These are phyloP conservation scores for Agelastica alni DNA, from an alignment of 2,888 invertebrate genomes.

Conservation along the genomic window DNA sequence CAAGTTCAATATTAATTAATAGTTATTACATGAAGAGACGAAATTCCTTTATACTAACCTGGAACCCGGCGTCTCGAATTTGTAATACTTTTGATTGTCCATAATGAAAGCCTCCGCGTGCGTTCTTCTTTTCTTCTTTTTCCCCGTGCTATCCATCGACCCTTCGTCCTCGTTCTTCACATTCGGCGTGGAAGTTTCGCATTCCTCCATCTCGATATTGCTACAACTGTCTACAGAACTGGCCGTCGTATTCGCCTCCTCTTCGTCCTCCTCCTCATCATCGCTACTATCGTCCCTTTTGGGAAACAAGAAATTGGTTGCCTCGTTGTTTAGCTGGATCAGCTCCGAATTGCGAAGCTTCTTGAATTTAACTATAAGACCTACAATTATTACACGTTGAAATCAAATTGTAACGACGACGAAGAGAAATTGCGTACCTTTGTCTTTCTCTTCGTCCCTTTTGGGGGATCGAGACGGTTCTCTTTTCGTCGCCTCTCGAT, in stretches of 20 bases:
- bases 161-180: constrained; percentile 45
- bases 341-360: constrained; percentile 76
- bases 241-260: constrained; percentile 56
- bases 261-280: constrained; percentile 61
- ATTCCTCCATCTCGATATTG: constrained; percentile 14
- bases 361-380: constrained; percentile 69
- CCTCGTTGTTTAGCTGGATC: constrained; percentile 78
- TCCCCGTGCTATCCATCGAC: constrained; percentile 48
- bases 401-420: background rate
- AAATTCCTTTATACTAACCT: constrained; percentile 52
- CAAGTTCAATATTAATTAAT: too few relatives aligned
- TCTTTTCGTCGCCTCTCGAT: constrained; percentile 29
- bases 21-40: too few relatives aligned
- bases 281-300: constrained; percentile 62
- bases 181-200: constrained; percentile 13
- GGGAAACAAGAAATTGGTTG: constrained; percentile 86
- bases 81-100: constrained; percentile 65
- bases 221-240: constrained; percentile 22
- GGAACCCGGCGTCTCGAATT: constrained; percentile 58
- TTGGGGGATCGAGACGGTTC: constrained; percentile 33
- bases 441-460: constrained; percentile 43
- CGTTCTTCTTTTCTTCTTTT: constrained; percentile 57
- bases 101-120: constrained; percentile 63
- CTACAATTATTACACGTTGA: background rate
- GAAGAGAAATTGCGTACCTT: constrained; percentile 28